Percentiles rank a stretch among this genome's conserved stretches.
Evolutionary conservation across 2,888 invertebrate genomes (phyloP).

Genomic region (Lordiphosa andalusiaca): DNA sequence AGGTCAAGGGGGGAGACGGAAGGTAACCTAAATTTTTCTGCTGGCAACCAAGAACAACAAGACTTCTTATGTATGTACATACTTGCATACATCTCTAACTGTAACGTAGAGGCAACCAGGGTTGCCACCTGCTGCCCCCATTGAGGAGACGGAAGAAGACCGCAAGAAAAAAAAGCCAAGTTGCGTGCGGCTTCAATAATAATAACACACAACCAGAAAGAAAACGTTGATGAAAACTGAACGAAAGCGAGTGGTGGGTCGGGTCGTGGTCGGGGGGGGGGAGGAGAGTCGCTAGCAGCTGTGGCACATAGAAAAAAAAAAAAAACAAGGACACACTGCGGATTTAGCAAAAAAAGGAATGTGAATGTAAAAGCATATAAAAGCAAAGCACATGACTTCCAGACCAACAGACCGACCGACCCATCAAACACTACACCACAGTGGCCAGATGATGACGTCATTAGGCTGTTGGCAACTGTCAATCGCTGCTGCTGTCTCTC

Average conservation of each 20-base stretch:
- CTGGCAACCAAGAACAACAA: no score
- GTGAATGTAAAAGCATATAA: constrained; percentile 55
- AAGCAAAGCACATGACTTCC: constrained; percentile 38
- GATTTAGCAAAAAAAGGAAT: constrained; percentile 57
- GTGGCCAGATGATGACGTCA: constrained; percentile 53
- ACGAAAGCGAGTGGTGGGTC: constrained; percentile 41
- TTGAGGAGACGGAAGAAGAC: constrained; percentile 14
- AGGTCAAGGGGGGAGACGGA: no score
- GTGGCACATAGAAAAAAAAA: constrained; percentile 51
- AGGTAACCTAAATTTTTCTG: no score
- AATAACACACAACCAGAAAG: constrained; percentile 38
- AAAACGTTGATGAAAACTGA: constrained; percentile 56
- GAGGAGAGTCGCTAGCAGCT: constrained; percentile 38
- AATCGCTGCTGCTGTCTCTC: constrained; percentile 28
- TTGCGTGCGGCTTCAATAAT: constrained; percentile 69
- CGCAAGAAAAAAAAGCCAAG: constrained; percentile 37
- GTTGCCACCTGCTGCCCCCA: constrained; percentile 32
- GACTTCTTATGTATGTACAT: no score
- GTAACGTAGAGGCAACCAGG: constrained; percentile 25
- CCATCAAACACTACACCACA: constrained; percentile 53
- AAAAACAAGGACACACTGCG: constrained; percentile 70
- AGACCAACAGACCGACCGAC: constrained; percentile 43
- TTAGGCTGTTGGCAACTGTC: constrained; percentile 59
- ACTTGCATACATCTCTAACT: constrained; percentile 10
- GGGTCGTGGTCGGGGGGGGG: constrained; percentile 8